phyloP scores from a whole-genome alignment of 2,113 vertebrate genomes.

The Eublepharis macularius region DNA sequence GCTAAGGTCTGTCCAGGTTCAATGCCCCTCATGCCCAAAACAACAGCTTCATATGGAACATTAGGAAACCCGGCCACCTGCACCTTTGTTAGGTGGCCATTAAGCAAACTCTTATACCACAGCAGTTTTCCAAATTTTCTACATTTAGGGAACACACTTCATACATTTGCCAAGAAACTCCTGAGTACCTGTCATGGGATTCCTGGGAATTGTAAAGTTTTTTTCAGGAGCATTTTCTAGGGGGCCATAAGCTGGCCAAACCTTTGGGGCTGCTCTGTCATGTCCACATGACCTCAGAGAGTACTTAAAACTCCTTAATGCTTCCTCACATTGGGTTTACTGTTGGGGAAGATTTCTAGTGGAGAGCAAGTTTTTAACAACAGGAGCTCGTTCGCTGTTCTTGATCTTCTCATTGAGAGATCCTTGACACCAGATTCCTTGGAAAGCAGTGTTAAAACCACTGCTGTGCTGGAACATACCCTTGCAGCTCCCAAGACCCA shows the following conservation, averaged over 20 bases:
- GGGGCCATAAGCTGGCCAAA: background rate
- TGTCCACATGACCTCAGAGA: background rate
- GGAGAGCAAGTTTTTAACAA: too few relatives aligned
- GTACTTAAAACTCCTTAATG: background rate
- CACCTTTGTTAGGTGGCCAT: background rate
- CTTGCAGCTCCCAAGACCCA: background rate
- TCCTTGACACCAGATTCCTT: background rate
- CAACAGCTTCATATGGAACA: too few relatives aligned
- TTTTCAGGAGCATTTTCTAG: background rate
- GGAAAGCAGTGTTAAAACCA: background rate
- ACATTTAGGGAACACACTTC: background rate
- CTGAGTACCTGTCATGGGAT: background rate
- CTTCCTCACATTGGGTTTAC: background rate
- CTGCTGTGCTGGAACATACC: background rate
- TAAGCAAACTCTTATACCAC: background rate
- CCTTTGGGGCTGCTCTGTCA: background rate
- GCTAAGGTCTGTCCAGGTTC: too few relatives aligned
- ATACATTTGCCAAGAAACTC: background rate
- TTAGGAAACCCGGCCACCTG: too few relatives aligned
- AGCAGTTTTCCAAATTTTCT: background rate
- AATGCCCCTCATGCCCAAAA: too few relatives aligned
- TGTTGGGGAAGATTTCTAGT: background rate
- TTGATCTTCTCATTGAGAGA: background rate
- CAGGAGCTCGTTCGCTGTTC: background rate
- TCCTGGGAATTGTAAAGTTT: background rate